Conservation (phyloP, 2,113 vertebrate species). For the Apteryx owenii region DNA sequence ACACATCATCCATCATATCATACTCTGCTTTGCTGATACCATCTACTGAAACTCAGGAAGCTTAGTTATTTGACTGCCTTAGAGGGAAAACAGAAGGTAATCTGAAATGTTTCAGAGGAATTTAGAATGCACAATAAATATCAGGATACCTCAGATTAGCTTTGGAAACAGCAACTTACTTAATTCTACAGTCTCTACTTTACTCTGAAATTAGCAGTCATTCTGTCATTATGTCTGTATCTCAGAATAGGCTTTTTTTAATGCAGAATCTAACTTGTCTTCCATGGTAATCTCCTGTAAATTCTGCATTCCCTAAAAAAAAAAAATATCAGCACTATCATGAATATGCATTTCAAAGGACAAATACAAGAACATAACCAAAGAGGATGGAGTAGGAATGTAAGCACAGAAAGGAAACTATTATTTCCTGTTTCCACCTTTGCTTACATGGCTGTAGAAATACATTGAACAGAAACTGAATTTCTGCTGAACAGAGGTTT, state of each 20-base stretch:
- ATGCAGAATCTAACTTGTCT: neutral
- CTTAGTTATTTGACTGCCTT: neutral
- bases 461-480: neutral
- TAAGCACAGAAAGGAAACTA: neutral
- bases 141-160: neutral
- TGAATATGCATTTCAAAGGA: neutral
- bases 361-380: neutral
- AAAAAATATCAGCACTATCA: neutral
- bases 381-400: neutral
- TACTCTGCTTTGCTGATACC: too few relatives aligned
- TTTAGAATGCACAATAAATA: neutral
- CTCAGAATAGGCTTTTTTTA: neutral
- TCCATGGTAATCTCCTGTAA: neutral
- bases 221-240: neutral
- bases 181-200: neutral
- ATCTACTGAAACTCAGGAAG: neutral
- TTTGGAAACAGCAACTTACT: neutral
- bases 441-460: neutral
- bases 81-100: neutral
- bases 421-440: neutral
- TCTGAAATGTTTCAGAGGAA: neutral
- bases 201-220: neutral
- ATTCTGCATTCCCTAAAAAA: neutral
- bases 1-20: neutral
- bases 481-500: neutral